These are phyloP conservation scores for Tenualosa thibaudeaui DNA, from an alignment of 2,797 vertebrate genomes.

Conservation along the genomic window DNA sequence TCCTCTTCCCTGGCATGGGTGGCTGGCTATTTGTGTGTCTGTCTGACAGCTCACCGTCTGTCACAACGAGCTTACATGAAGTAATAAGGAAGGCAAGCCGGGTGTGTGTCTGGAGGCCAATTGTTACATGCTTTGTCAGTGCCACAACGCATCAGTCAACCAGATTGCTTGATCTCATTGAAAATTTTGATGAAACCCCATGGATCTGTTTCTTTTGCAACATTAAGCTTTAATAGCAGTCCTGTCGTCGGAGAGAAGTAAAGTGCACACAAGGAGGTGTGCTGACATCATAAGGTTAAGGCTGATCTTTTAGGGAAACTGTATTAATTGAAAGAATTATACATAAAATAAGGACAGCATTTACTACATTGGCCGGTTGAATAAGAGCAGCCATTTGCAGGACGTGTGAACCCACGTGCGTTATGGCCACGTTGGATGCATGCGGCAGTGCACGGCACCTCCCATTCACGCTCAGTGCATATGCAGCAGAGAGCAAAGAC, in stretches of 20 bases:
- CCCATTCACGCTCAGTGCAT: neutral
- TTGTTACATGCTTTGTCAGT: neutral
- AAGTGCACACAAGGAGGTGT: neutral
- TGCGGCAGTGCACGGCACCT: neutral
- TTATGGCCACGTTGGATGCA: conserved; percentile 20
- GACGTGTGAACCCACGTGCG: neutral
- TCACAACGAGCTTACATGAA: conserved; percentile 10
- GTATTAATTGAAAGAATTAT: neutral
- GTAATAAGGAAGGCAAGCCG: neutral
- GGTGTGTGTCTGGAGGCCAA: neutral
- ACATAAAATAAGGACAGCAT: neutral
- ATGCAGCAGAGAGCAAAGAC: neutral
- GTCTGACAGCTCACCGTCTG: conserved; percentile 13
- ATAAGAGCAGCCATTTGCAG: neutral
- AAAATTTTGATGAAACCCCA: neutral
- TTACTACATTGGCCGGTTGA: neutral
- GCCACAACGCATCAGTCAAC: conserved; percentile 14
- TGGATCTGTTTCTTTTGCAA: neutral
- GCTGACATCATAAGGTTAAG: neutral
- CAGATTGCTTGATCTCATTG: neutral
- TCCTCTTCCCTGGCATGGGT: neutral
- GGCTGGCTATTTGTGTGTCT: conserved; percentile 13
- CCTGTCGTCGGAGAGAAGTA: neutral
- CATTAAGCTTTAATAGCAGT: neutral
- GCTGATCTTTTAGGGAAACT: neutral